A percentile compares a stretch with the other conserved stretches of the same genome.
These are phyloP conservation scores for Lucifuga dentata DNA, from an alignment of 2,113 vertebrate species.

Conservation along the genomic window DNA sequence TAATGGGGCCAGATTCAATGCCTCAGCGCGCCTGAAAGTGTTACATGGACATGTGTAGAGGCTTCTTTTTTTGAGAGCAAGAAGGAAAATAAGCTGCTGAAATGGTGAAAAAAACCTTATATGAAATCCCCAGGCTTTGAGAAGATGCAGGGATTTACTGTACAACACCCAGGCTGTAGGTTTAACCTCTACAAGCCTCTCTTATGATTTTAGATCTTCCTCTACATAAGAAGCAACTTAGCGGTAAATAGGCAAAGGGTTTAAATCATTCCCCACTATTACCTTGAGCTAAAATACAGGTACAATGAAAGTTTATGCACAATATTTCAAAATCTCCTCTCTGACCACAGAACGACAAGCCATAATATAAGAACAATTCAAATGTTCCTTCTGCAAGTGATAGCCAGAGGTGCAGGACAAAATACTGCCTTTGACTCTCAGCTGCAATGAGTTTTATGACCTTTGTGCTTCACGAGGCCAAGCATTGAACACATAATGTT, in stretches of 20 bases:
- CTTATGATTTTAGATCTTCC: constrained; percentile 52
- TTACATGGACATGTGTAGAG: not conserved
- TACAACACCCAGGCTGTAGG: constrained; percentile 22
- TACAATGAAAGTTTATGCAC: not conserved
- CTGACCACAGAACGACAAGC: constrained; percentile 3
- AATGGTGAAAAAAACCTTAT: constrained; percentile 25
- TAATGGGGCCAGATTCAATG: not conserved
- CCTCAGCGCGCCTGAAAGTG: not conserved
- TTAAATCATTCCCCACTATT: constrained; percentile 26
- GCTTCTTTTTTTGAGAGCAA: constrained; percentile 15
- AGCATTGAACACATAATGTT: constrained; percentile 18
- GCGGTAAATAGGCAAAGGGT: constrained; percentile 6
- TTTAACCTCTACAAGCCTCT: constrained; percentile 34
- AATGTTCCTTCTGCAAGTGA: constrained; percentile 14
- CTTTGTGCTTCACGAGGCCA: constrained; percentile 24
- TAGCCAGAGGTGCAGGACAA: constrained; percentile 5
- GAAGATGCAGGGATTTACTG: constrained; percentile 39
- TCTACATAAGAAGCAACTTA: constrained; percentile 27
- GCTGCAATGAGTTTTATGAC: constrained; percentile 9
- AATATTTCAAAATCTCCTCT: constrained; percentile 18
- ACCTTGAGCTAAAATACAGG: constrained; percentile 12
- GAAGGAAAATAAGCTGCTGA: constrained; percentile 40
- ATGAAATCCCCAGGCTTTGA: constrained; percentile 38
- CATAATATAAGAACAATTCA: constrained; percentile 1
- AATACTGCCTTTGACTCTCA: constrained; percentile 8